These are phyloP conservation scores for Serinus canaria DNA, from an alignment of 2,113 vertebrate genomes.

Conservation along the genomic window DNA sequence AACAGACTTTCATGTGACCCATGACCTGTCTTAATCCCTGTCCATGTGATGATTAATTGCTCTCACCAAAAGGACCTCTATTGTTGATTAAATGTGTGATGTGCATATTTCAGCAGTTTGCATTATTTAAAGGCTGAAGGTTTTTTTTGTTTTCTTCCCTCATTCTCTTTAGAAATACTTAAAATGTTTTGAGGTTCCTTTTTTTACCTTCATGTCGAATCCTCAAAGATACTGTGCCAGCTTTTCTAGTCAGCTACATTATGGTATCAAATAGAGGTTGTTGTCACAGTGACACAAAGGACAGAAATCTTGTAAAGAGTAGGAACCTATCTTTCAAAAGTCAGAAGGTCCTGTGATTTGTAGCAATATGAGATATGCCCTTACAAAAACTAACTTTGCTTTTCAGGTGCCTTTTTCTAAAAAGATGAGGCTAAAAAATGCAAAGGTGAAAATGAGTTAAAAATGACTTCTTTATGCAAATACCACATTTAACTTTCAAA, in stretches of 20 bases:
- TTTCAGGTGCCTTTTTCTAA: constrained; percentile 13
- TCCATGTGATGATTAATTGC: constrained; percentile 26
- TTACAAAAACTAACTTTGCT: background rate
- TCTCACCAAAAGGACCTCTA: background rate
- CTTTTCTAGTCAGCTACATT: background rate
- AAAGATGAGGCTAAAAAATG: background rate
- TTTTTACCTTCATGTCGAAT: background rate
- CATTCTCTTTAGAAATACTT: background rate
- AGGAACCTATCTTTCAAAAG: constrained; percentile 17
- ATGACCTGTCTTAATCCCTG: constrained; percentile 6
- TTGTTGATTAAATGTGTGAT: constrained; percentile 53
- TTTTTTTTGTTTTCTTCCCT: background rate
- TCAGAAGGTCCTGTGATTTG: constrained; percentile 18
- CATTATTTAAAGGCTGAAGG: background rate
- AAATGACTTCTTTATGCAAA: constrained; percentile 65
- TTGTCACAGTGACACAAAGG: background rate
- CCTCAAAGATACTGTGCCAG: background rate
- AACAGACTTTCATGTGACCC: background rate
- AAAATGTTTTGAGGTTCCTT: background rate
- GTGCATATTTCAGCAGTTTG: constrained; percentile 8
- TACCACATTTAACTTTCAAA: constrained; percentile 74
- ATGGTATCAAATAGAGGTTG: constrained; percentile 20
- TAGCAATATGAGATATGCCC: background rate
- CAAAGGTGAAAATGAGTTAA: constrained; percentile 59
- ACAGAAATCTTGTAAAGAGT: background rate